phyloP scores from a whole-genome alignment of 2,113 vertebrate species.

The Bubo scandiacus region DNA sequence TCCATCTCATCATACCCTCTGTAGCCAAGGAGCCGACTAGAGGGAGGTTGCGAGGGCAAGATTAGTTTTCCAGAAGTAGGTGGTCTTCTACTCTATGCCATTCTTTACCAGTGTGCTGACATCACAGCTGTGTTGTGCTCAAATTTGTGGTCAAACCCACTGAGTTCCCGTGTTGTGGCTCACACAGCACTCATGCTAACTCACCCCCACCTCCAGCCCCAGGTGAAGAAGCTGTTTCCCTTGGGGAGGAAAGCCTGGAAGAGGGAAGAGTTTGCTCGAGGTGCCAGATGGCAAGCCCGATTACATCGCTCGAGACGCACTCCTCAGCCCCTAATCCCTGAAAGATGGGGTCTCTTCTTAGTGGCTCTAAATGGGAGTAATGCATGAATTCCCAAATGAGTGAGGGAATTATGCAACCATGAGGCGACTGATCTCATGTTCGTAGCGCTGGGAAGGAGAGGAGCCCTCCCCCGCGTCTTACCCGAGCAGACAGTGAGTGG shows the following conservation, averaged over 20 bases:
- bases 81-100: accelerated
- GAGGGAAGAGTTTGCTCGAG: not conserved
- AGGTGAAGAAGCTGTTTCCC: not conserved
- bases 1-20: not conserved
- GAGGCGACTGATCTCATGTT: not conserved
- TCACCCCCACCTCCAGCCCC: not conserved
- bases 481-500: not conserved
- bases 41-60: not conserved
- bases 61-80: not conserved
- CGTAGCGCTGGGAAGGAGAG: accelerated
- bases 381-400: not conserved
- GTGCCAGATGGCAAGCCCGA: accelerated
- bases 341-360: not conserved
- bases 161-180: not conserved
- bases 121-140: accelerated
- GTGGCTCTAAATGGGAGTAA: not conserved
- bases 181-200: not conserved
- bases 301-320: accelerated
- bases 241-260: not conserved
- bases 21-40: not conserved
- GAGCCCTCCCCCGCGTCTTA: not conserved
- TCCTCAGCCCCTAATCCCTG: too few species aligned
- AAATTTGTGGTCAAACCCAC: not conserved
- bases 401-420: not conserved
- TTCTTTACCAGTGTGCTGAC: accelerated